Conservation (phyloP, 2,797 vertebrate genomes). For the Lacerta bilineata region DNA sequence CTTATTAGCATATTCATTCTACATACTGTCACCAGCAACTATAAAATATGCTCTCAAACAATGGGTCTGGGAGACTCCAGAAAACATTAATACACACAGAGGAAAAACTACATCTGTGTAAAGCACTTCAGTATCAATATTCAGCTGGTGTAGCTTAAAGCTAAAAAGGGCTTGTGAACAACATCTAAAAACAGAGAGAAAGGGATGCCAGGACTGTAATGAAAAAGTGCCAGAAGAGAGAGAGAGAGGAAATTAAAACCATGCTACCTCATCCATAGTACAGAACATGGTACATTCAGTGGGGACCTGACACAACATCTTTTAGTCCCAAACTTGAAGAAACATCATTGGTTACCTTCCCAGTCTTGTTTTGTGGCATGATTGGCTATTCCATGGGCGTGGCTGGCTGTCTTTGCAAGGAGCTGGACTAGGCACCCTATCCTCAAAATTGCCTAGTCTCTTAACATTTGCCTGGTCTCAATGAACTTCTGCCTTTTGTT, state of each 20-base stretch:
- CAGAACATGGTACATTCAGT: neutral
- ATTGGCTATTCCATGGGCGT: too few species aligned
- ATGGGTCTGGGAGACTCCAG: conserved; percentile 62
- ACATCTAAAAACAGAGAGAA: conserved; percentile 8
- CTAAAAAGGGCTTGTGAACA: conserved; percentile 44
- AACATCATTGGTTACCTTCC: neutral
- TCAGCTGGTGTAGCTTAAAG: conserved; percentile 52
- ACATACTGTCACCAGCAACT: conserved; percentile 57
- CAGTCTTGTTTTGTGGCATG: neutral
- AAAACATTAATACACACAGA: conserved; percentile 33
- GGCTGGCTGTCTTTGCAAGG: neutral
- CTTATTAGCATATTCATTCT: conserved; percentile 59
- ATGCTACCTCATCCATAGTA: neutral
- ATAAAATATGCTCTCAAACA: conserved; percentile 60
- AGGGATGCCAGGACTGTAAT: neutral
- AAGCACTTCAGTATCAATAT: conserved; percentile 58
- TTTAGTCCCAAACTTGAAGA: neutral
- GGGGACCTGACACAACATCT: neutral
- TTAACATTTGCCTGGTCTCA: neutral
- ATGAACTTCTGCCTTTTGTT: neutral
- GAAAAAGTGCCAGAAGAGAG: neutral
- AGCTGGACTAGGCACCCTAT: neutral
- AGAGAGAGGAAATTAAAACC: neutral
- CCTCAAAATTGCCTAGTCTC: neutral
- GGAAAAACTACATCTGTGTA: conserved; percentile 42